Conservation (phyloP, 2,797 vertebrate species). For the Anguilla pacifica region DNA sequence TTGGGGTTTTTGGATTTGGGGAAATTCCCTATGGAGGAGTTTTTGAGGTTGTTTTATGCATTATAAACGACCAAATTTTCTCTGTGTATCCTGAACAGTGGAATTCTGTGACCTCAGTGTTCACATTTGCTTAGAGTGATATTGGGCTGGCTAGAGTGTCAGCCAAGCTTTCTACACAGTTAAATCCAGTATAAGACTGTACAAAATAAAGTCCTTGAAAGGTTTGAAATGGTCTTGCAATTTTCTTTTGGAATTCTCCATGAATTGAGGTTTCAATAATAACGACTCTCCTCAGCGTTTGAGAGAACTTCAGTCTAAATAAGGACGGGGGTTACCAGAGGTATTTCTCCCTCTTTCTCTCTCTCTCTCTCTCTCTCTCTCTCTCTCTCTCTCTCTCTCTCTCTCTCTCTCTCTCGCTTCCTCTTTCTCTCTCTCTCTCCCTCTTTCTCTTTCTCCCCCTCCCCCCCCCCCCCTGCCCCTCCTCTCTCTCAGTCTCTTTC, state of each 20-base stretch:
- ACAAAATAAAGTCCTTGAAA: no score
- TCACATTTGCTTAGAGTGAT: neutral
- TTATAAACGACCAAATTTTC: neutral
- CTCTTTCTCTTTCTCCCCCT: no score
- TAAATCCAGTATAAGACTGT: no score
- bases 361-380: slow-evolving; percentile 31
- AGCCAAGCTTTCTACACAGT: neutral
- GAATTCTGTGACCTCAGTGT: neutral
- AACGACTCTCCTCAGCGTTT: no score
- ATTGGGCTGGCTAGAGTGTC: no score
- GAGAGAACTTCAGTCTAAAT: neutral
- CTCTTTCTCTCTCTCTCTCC: slow-evolving; percentile 35
- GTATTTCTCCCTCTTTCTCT: neutral
- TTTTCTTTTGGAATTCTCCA: no score
- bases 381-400: slow-evolving; percentile 22
- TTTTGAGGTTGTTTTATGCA: neutral
- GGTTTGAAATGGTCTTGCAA: no score
- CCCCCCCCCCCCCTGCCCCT: slow-evolving; percentile 31
- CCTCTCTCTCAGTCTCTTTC: slow-evolving; percentile 33
- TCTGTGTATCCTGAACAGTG: neutral
- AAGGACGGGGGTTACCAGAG: neutral
- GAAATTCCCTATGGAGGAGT: neutral
- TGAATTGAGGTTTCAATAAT: no score
- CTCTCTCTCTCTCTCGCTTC: neutral
- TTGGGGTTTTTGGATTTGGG: neutral